phyloP scores from a whole-genome alignment of 2,113 vertebrate genomes.

The Nymphicus hollandicus region DNA sequence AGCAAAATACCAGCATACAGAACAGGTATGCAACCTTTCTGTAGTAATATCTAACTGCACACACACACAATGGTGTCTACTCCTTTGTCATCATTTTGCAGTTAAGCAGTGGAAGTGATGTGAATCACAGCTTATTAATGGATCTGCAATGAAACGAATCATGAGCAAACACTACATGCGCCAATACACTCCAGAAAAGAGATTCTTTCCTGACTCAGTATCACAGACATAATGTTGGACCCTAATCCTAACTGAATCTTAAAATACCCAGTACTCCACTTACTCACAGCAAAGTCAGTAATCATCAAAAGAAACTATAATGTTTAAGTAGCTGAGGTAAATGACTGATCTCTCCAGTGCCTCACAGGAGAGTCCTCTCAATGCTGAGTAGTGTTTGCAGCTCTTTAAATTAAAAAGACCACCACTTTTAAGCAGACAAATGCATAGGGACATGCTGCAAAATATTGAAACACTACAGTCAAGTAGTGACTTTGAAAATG shows the following conservation, averaged over 20 bases:
- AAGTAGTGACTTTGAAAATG: neutral
- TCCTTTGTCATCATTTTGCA: neutral
- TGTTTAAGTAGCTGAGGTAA: neutral
- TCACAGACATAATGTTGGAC: neutral
- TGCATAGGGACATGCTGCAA: neutral
- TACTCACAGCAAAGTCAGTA: neutral
- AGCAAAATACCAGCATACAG: neutral
- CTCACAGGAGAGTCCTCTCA: neutral
- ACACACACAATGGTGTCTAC: neutral
- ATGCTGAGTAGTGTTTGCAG: neutral
- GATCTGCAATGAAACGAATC: neutral
- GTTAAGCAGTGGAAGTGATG: neutral
- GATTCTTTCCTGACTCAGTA: neutral
- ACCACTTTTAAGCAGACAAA: neutral
- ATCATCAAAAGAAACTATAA: neutral
- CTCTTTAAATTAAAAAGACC: neutral
- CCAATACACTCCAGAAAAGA: neutral
- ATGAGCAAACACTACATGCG: neutral
- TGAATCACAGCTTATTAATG: neutral
- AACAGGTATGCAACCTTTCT: neutral
- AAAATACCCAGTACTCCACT: neutral
- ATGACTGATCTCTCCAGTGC: neutral
- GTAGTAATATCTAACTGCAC: neutral
- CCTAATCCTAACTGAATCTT: neutral
- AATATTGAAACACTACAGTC: neutral